Evolutionary conservation across 1,140 invertebrate species (phyloP).

Genomic region (Drosophila neocordata): DNA sequence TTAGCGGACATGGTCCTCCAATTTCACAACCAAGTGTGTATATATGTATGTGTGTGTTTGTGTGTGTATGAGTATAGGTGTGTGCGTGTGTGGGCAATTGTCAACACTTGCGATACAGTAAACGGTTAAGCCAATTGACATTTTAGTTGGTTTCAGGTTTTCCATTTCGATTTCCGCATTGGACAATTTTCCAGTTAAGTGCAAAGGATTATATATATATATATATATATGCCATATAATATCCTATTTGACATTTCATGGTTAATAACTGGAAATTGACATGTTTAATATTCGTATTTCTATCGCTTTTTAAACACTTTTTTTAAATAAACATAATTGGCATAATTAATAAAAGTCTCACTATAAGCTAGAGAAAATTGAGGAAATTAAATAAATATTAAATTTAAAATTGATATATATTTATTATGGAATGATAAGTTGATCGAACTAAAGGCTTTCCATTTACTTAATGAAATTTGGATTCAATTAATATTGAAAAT

Average conservation of each 20-base stretch:
- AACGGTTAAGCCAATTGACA: constrained; percentile 57
- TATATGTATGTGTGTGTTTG: constrained; percentile 15
- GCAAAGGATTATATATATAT: neutral
- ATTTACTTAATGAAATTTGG: too few species aligned
- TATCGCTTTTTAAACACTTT: too few species aligned
- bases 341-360: too few species aligned
- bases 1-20: constrained; percentile 46
- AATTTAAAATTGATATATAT: too few species aligned
- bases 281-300: too few species aligned
- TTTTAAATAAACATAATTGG: neutral
- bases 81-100: constrained; percentile 37
- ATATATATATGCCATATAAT: neutral
- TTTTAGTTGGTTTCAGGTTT: constrained; percentile 25
- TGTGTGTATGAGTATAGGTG: constrained; percentile 6
- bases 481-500: too few species aligned
- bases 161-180: constrained; percentile 9
- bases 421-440: too few species aligned
- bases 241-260: neutral
- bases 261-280: neutral
- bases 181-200: constrained; percentile 1
- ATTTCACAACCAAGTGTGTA: neutral
- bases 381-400: too few species aligned
- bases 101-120: constrained; percentile 57
- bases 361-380: too few species aligned
- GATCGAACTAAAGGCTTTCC: too few species aligned